Percentiles rank a stretch among this genome's conserved stretches.
These are phyloP conservation scores for Erannis defoliaria DNA, from an alignment of 2,888 invertebrate species.

Conservation along the genomic window DNA sequence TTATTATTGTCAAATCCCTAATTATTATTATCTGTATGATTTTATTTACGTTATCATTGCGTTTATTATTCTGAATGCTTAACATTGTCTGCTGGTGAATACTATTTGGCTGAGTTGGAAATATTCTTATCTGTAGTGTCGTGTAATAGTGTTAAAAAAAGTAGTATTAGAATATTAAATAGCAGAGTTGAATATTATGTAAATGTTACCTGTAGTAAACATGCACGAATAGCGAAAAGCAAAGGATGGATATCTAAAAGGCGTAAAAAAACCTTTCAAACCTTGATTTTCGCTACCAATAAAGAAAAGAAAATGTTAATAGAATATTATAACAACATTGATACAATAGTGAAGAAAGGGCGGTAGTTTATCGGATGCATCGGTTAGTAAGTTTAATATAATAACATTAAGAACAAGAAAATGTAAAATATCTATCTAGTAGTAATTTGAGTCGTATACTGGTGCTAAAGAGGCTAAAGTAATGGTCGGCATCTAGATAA, in stretches of 20 bases:
- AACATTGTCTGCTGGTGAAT: not conserved
- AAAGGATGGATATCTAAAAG: slow-evolving; percentile 41
- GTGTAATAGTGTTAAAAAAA: not conserved
- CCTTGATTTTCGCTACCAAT: slow-evolving; percentile 54
- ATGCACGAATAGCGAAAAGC: slow-evolving; percentile 50
- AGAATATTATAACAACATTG: slow-evolving; percentile 78
- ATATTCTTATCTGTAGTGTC: not conserved
- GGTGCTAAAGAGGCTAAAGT: slow-evolving; percentile 69
- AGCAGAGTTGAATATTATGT: slow-evolving; percentile 21
- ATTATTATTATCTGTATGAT: not conserved
- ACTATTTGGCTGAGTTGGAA: not conserved
- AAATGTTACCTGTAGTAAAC: slow-evolving; percentile 29
- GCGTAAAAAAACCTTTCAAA: slow-evolving; percentile 38
- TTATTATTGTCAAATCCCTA: no score
- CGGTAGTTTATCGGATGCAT: slow-evolving; percentile 82
- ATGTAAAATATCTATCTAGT: slow-evolving; percentile 56
- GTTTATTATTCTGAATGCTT: not conserved
- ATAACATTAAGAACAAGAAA: slow-evolving; percentile 54
- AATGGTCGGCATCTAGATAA: slow-evolving; percentile 64
- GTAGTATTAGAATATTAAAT: slow-evolving; percentile 9
- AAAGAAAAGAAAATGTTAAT: slow-evolving; percentile 48
- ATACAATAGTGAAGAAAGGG: slow-evolving; percentile 86
- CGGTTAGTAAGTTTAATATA: slow-evolving; percentile 63
- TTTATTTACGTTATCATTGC: not conserved
- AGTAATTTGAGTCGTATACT: slow-evolving; percentile 53